phyloP scores from a whole-genome alignment of 2,888 invertebrate species.

The Arrhopalites spinosus region DNA sequence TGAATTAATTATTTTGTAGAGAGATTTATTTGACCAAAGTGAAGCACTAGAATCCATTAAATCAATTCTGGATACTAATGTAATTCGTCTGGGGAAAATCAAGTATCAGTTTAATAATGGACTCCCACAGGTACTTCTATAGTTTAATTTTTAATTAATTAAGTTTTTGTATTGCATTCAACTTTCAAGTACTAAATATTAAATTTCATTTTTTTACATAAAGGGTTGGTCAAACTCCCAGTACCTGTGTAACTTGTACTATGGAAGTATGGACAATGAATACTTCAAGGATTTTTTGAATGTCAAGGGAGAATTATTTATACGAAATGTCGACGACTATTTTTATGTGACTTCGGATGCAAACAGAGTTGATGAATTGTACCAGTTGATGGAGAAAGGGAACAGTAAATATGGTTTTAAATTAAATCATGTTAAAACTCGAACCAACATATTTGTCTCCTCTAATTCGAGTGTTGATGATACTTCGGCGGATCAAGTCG shows the following conservation, averaged over 20 bases:
- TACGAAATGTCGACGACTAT: conserved; percentile 51
- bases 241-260: conserved; percentile 49
- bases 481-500: conserved; percentile 6
- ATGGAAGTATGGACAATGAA: conserved; percentile 46
- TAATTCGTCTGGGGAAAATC: conserved; percentile 41
- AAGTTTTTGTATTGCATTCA: neutral
- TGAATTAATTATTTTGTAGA: too few relatives aligned
- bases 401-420: conserved; percentile 31
- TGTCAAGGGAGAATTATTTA: conserved; percentile 41
- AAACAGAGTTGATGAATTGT: conserved; percentile 33
- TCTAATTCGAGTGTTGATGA: neutral
- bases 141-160: neutral
- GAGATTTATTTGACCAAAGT: neutral
- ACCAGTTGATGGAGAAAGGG: conserved; percentile 34
- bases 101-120: conserved; percentile 43
- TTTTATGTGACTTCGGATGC: conserved; percentile 44
- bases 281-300: conserved; percentile 38
- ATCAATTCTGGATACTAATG: neutral
- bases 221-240: conserved; percentile 51
- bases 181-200: neutral
- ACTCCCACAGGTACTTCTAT: conserved; percentile 46
- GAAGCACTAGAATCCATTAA: neutral
- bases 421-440: conserved; percentile 40
- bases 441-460: conserved; percentile 38
- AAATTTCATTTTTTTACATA: neutral